A percentile compares a stretch with the other conserved stretches of the same genome.
These are phyloP conservation scores for Acanthoscelides obtectus DNA, from an alignment of 2,888 invertebrate species.

Conservation along the genomic window DNA sequence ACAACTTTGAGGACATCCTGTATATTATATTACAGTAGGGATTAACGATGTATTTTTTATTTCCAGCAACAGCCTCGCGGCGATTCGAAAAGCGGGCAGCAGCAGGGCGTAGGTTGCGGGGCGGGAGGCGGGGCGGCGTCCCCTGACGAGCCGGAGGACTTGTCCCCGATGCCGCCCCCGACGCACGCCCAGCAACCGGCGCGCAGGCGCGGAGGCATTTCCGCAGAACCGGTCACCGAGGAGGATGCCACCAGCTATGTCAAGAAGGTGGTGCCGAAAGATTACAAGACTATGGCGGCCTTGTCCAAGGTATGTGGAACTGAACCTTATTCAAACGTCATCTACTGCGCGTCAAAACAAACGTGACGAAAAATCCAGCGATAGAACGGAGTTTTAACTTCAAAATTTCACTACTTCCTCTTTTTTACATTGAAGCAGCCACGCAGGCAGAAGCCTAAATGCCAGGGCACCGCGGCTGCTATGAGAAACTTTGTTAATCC, in stretches of 20 bases:
- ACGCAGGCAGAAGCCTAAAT: too few relatives aligned
- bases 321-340: too few relatives aligned
- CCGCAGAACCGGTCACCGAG: slow-evolving; percentile 96
- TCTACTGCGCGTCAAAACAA: too few relatives aligned
- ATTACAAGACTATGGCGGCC: slow-evolving; percentile 99
- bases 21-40: too few relatives aligned
- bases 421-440: too few relatives aligned
- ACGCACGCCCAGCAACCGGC: slow-evolving; percentile 71
- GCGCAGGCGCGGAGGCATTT: slow-evolving; percentile 90
- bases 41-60: not conserved
- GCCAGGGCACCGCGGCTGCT: too few relatives aligned
- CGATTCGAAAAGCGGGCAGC: slow-evolving; percentile 5
- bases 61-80: not conserved
- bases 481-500: too few relatives aligned
- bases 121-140: slow-evolving; percentile 79
- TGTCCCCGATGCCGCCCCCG: slow-evolving; percentile 68
- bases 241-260: slow-evolving; percentile 98
- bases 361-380: too few relatives aligned
- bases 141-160: slow-evolving; percentile 80
- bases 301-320: slow-evolving; percentile 62
- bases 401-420: too few relatives aligned
- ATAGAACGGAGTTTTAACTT: too few relatives aligned
- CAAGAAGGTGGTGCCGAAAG: slow-evolving; percentile 99
- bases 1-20: too few relatives aligned
- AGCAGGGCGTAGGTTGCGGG: slow-evolving; percentile 83